Base-by-base conservation (phyloP, 2,888 invertebrate species). In the Dryocosmus kuriphilus region DNA sequence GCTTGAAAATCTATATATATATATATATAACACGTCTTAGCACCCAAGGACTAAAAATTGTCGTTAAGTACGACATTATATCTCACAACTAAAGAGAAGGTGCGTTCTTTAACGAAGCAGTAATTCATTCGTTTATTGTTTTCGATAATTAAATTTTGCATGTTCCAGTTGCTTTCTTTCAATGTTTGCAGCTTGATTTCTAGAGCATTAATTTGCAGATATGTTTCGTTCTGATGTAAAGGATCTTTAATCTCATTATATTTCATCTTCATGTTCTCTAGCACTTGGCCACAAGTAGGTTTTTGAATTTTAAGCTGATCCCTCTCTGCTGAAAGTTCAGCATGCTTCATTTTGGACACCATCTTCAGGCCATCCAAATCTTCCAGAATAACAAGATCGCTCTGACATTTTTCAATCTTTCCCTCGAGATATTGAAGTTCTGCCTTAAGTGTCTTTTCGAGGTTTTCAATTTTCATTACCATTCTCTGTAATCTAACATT, bases 221-320 rank as follows among this genome's bases (percentile, higher is more conserved):
- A 94, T 88, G 95, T 95, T 90, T 96, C 96, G 88, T 96, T 96
- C 46, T 95, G 95, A 79, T 95, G 93, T 16, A 96, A 92, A 35
- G 79, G 79, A 82, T 91, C 90, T 92, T 94, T 94, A 19, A 94
- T 88, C 81, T 92, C 92, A 35, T 93, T 92, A 65, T 94, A 90
- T 82, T 94, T 93, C 38, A 88, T 91, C n/a, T 92, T 89, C 1
- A 94, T 92, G 82, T 93, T 92, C 38, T 92, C 83, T 0, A 94
- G 92, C 2, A 94, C 93, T 79, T 92, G 92, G 74, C 93, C 92
- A 2, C 93, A 93, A 0, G 92, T 92, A 0, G 89, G 89, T 75
- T 93, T 86, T 80, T 93, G 93, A 35, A 92, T 92, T 84, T 92
- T 92, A 19, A 95, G 85, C 51, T 92, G 86, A 38, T 92, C 90